Percentiles rank a stretch among this genome's conserved stretches.
Evolutionary conservation across 2,113 vertebrate species (phyloP).

Genomic region (Eupsittula cactorum): DNA sequence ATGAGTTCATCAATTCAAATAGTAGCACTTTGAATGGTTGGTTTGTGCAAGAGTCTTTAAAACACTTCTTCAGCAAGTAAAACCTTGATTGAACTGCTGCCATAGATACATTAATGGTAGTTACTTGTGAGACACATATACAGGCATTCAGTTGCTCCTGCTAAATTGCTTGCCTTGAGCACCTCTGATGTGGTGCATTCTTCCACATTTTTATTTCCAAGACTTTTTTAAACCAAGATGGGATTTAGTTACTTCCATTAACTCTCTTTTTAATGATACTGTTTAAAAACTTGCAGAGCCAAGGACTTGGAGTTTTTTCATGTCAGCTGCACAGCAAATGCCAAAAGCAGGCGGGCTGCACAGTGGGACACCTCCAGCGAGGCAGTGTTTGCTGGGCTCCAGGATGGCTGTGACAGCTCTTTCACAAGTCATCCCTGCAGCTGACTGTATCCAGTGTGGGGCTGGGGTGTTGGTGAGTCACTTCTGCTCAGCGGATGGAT

Average conservation of each 20-base stretch:
- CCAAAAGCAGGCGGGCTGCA: not conserved
- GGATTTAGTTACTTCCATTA: not conserved
- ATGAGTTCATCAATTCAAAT: constrained; percentile 19
- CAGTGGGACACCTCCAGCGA: not conserved
- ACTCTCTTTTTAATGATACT: not conserved
- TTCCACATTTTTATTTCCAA: not conserved
- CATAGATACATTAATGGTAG: not conserved
- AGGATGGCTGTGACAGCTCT: not conserved
- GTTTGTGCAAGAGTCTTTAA: not conserved
- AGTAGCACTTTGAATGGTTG: not conserved
- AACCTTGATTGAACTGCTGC: not conserved
- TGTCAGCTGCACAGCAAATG: not conserved
- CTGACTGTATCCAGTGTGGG: not conserved
- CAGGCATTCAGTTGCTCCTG: not conserved
- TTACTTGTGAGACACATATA: not conserved
- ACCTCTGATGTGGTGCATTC: not conserved
- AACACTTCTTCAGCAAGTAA: not conserved
- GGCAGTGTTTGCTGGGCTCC: not conserved
- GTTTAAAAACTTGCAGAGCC: not conserved
- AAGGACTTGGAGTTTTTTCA: not conserved
- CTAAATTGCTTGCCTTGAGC: not conserved
- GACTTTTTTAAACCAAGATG: not conserved
- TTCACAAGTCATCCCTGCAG: not conserved
- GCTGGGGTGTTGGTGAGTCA: not conserved
- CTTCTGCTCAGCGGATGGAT: not conserved